Evolutionary conservation across 1,140 invertebrate genomes (phyloP), one percentile per base, ranked within the genome.

Genomic region (silkworm (Bombyx mori)): DNA sequence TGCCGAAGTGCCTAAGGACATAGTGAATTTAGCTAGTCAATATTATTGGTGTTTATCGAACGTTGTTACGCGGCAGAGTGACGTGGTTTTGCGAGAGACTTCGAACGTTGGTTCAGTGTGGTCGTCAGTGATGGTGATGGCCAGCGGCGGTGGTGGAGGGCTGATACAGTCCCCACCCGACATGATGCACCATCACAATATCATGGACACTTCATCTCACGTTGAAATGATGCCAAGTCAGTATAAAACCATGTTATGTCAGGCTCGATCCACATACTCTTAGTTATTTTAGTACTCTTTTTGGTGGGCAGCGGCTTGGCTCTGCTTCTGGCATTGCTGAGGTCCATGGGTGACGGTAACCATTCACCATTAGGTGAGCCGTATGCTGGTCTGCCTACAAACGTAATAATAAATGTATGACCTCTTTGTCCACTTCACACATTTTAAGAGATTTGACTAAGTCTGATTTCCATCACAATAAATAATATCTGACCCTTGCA

Each of bases 151-250:
- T 52, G 83, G 81, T 81, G 82, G 82, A 65, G 83, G 81, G 70
- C 82, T 86, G 73, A 79, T 86, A 60, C 83, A 86, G 79, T 86
- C 83, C 81, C 83, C 83, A 81, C 83, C 83, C 47, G 83, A 86
- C 56, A 86, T 86, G 83, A 69, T 86, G 67, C 83, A 86, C 73
- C 82, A 86, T 58, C 83, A 86, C 64, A 82, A 77, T 64, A 82
- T 86, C 55, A 86, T 86, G 83, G 83, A 86, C 57, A 86, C 83
- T 7, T 86, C 83, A 8, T 82, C 81, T 45, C 83, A 86, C 61
- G 83, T 86, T 8, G 83, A 86, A 63, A 86, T 86, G 77, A 86
- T 86, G 82, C 81, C 82, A 46, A 86, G 82, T 86, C 54, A 86
- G 75, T 73, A 60, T 10, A 35, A 47, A 35, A 35, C 26, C 26